Evolutionary conservation across 2,113 vertebrate genomes (phyloP), one percentile per base, ranked within the genome.

Genomic region (Hippocampus guttulatus): DNA sequence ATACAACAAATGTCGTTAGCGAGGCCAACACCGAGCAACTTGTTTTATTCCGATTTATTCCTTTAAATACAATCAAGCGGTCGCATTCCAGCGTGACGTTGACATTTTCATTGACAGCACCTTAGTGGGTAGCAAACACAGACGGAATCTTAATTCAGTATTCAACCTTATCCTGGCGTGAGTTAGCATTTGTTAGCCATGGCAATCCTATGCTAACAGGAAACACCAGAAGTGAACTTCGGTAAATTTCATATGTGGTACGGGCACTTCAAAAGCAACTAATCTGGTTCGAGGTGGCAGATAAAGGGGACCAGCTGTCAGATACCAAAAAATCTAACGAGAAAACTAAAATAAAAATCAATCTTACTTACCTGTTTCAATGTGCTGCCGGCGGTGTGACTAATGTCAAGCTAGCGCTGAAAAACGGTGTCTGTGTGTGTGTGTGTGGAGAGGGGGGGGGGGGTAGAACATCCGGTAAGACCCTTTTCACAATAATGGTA

Each of bases 301-400:
- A 4, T 33, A 4, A 43, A 16, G 1, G 7, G 58, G 6, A 27
- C 20, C 20, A 20, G 14, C 30, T 61, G 2, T 20, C 3, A 61
- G 7, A 61, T 61, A 33, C 60, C n/a, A 18, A 5, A 49, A 10
- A 0, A 45, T 1, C 12, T 20, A 8, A 8, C 15, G 40, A 25
- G 2, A 38, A 30, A 47, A 38, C 21, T 54, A 27, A 1, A 8
- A 43, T 1, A 27, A 69, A 45, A 8, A 21, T 38, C 61, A 9
- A 1, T 20, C 51, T 21, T 61, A 15, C 51, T 76, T 81, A 85
- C 88, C 84, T 86, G 84, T 80, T 77, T 77, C 75, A 76, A 70
- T 70, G 62, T 47, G 55, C 51, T 68, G 38, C 51, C 64, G 64
- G 52, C 8, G 58, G 15, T 2, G 30, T 47, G 11, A 30, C 64